Conservation (phyloP, 2,888 invertebrate genomes). For the Pseudococcus viburni region DNA sequence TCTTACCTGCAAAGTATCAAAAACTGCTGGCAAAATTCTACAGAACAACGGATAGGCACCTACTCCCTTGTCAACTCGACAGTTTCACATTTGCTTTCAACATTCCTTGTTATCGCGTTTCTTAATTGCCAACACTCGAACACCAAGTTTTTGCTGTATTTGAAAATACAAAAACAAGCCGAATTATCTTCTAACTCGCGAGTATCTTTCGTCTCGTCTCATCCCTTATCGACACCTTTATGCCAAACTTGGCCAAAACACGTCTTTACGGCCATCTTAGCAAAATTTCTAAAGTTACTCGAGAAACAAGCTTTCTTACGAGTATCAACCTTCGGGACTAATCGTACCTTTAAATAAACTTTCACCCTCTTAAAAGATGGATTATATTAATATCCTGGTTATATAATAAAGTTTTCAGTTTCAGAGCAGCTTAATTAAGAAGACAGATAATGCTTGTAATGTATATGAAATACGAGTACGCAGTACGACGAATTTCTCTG, state of each 20-base stretch:
- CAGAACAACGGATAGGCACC: background rate
- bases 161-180: background rate
- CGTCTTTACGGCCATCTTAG: background rate
- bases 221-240: background rate
- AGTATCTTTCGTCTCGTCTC: background rate
- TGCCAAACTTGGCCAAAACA: background rate
- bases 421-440: conserved; percentile 1
- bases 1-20: background rate
- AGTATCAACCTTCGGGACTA: background rate
- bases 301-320: conserved; percentile 4
- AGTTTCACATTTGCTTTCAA: background rate
- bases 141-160: background rate
- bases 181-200: background rate
- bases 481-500: background rate
- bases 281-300: background rate
- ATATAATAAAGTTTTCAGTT: conserved; percentile 7
- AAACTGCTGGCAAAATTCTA: background rate
- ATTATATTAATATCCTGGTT: conserved; percentile 10
- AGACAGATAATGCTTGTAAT: conserved; percentile 20
- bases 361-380: conserved; percentile 7
- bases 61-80: background rate
- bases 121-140: background rate
- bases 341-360: conserved; percentile 22
- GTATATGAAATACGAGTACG: conserved; percentile 3
- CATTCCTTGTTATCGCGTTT: background rate